Base-by-base conservation (phyloP, 2,888 invertebrate genomes). In the Ephialtes manifestator region DNA sequence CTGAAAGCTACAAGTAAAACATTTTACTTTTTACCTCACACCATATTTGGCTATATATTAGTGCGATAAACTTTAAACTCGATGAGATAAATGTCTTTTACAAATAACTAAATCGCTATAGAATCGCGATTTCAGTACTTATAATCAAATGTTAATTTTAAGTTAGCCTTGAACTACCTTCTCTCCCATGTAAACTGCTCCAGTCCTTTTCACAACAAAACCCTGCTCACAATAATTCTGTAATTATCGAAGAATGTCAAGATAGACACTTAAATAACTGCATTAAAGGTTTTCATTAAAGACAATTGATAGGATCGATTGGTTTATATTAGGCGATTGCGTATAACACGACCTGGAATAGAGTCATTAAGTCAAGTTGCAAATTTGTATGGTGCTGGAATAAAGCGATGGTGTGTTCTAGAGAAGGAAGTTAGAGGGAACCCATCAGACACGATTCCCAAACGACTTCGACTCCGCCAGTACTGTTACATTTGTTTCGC, bases 401-500 rank as follows among this genome's bases (percentile, higher is more conserved):
- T 71, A 46, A 63, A 76, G 51, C 18, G 20, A 24, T 11, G 20
- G 20, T 71, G 55, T 31, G 43, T 35, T 18, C 8, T 43, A 4
- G 31, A n/a, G 55, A 35, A 70, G 15, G 8, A 60, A 77, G 65
- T 24, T 35, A 60, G 51, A n/a, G 68, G 31, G 11, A n/a, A 24
- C 48, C 48, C 48, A 51, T 24, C 13, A 60, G 39, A 51, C 67
- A 82, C 75, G 75, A 79, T 85, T 82, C 20, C 48, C 55, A 79
- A 74, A 84, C 58, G 80, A 84, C 80, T 80, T 70, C 28, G 81
- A 77, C 46, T 81, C 65, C 39, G 67, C 35, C 63, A 46, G 46
- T 72, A 80, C 82, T 65, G 77, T 74, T 83, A 83, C 84, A 86
- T 87, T 81, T 87, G 84, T 87, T 84, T 83, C 70, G 84, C 71